Evolutionary conservation across 37 sponge, comb jelly and placozoan genomes (phyloP), one percentile per base, ranked within the genome.

Genomic region (Axinella damicornis): DNA sequence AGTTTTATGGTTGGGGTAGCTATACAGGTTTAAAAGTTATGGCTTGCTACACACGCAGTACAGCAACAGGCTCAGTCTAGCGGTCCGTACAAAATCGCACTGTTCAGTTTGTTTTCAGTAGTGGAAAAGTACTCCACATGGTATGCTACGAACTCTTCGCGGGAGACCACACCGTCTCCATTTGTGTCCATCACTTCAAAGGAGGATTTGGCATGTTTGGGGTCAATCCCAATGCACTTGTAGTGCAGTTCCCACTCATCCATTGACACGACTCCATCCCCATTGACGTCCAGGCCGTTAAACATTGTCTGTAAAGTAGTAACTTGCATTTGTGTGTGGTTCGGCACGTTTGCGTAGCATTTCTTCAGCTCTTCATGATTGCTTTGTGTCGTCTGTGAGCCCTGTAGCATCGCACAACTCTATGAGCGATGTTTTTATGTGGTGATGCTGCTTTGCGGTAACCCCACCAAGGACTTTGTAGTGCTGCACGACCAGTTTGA

Each of bases 401-500:
- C 46, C 46, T 12, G 9, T 9, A 46, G 46, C 4, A 46, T 46
- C 46, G 9, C 46, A 46, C 46, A 46, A 12, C 46, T 46, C 9
- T 9, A 46, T 46, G 46, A 46, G 46, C 46, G 46, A 46, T 46
- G 4, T 9, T n/a, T n/a, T n/a, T n/a, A n/a, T n/a, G n/a, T n/a
- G n/a, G 4, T 46, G 46, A 4, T 12, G 46, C 9, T 46, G 46
- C 9, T 46, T 9, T 46, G 6, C 46, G 9, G 6, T 46, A 46
- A 46, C 9, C 46, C 46, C 46, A 9, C 46, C 46, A 46, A 46
- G 46, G 9, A 12, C 46, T 9, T 46, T 46, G 46, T 46, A 46
- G 46, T 9, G 46, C 28, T 53, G 81, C 13, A 77, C 80, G 34
- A 85, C 56, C 4, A 31, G 33, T 52, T 73, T 61, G 28, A 93